These are phyloP conservation scores for Lycorma delicatula DNA, from an alignment of 1,140 invertebrate genomes.

Conservation along the genomic window DNA sequence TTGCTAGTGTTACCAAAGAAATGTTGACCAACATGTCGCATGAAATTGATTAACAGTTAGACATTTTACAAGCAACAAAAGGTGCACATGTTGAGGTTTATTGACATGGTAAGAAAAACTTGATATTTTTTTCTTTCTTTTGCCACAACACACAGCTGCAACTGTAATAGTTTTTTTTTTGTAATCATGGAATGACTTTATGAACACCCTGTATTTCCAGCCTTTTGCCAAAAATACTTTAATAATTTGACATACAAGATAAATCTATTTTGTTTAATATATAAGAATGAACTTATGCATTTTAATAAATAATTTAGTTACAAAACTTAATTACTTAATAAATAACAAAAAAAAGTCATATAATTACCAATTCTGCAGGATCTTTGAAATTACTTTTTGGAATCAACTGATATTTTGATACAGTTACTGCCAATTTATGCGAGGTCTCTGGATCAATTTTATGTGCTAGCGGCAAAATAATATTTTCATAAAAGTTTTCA, in stretches of 20 bases:
- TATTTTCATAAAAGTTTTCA: constrained; percentile 65
- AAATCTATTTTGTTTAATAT: background rate
- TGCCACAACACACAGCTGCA: too few species aligned
- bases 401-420: constrained; percentile 65
- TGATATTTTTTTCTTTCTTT: too few species aligned
- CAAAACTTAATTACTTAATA: background rate
- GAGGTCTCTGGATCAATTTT: constrained; percentile 64
- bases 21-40: too few species aligned
- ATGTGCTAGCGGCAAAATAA: constrained; percentile 60
- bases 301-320: background rate
- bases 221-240: background rate
- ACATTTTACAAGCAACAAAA: too few species aligned
- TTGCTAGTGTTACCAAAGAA: too few species aligned
- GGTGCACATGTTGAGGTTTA: too few species aligned
- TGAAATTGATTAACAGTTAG: too few species aligned
- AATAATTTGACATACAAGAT: background rate
- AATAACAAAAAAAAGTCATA: constrained; percentile 17
- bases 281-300: background rate
- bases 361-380: constrained; percentile 50
- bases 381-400: constrained; percentile 50
- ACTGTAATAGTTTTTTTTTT: too few species aligned
- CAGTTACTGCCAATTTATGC: constrained; percentile 63
- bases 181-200: background rate
- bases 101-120: too few species aligned
- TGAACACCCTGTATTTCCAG: background rate